phyloP scores from a whole-genome alignment of 2,888 invertebrate genomes.

The Rhamnusium bicolor region DNA sequence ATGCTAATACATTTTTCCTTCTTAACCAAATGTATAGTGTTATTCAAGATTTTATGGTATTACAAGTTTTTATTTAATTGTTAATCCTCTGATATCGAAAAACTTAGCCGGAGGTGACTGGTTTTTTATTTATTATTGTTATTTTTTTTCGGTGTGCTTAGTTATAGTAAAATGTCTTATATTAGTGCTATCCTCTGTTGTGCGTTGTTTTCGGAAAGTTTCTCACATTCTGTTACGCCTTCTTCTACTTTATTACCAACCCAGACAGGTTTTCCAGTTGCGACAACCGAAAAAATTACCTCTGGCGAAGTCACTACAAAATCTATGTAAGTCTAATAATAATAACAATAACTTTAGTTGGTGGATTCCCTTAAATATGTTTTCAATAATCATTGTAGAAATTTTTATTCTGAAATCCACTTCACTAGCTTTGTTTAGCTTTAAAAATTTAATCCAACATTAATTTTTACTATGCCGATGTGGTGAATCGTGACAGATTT shows the following conservation, averaged over 20 bases:
- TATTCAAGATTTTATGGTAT: constrained; percentile 51
- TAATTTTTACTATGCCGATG: too few relatives aligned
- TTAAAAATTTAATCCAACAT: too few relatives aligned
- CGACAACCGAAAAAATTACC: constrained; percentile 56
- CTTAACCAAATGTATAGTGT: constrained; percentile 49
- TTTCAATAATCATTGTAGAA: too few relatives aligned
- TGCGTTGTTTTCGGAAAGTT: constrained; percentile 47
- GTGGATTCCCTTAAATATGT: too few relatives aligned
- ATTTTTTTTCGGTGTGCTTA: constrained; percentile 4
- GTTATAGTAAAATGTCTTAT: constrained; percentile 12
- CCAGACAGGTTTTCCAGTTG: constrained; percentile 56
- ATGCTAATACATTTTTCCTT: constrained; percentile 50
- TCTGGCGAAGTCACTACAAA: constrained; percentile 48
- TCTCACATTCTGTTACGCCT: constrained; percentile 34
- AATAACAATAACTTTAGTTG: too few relatives aligned
- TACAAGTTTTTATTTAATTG: constrained; percentile 36
- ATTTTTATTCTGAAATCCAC: too few relatives aligned
- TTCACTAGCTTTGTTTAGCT: too few relatives aligned
- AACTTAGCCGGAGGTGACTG: constrained; percentile 56
- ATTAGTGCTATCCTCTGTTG: constrained; percentile 45
- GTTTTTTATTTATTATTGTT: constrained; percentile 20
- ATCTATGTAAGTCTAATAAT: constrained; percentile 56
- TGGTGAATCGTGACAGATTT: too few relatives aligned
- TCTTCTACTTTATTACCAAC: constrained; percentile 41
- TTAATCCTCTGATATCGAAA: constrained; percentile 54